Conservation (phyloP, 1,140 invertebrate species). For the Pygmarrhopalites habei region DNA sequence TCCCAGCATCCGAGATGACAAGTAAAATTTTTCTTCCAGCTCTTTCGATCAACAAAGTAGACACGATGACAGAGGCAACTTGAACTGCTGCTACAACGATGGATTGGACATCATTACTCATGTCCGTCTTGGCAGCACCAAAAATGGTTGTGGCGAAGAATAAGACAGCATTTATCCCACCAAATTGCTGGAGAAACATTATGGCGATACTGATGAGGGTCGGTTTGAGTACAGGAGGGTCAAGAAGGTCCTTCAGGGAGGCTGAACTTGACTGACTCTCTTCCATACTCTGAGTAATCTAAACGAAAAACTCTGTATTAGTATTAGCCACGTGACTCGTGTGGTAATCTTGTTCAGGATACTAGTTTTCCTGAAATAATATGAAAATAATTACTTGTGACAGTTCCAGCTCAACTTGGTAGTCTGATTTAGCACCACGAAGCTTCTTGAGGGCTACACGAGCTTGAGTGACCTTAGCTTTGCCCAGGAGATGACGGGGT, state of each 20-base stretch:
- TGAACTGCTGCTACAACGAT: slow-evolving; percentile 58
- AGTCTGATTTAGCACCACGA: no score
- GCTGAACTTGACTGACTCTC: neutral
- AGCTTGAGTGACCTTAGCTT: no score
- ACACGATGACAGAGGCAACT: slow-evolving; percentile 48
- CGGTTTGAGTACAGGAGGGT: slow-evolving; percentile 49
- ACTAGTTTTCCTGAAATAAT: no score
- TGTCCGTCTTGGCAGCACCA: slow-evolving; percentile 51
- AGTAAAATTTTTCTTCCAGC: slow-evolving; percentile 46
- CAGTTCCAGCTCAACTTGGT: no score
- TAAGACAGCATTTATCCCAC: slow-evolving; percentile 76
- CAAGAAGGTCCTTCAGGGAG: slow-evolving; percentile 15
- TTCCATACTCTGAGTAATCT: slow-evolving; percentile 9
- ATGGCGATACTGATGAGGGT: slow-evolving; percentile 64
- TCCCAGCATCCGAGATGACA: slow-evolving; percentile 43
- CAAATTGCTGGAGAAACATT: slow-evolving; percentile 64
- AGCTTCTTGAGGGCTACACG: no score
- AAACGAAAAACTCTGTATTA: no score
- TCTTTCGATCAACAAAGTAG: slow-evolving; percentile 46
- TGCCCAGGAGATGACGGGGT: slow-evolving; percentile 60
- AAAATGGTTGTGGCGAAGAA: slow-evolving; percentile 73
- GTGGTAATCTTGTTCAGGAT: no score
- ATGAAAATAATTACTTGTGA: no score
- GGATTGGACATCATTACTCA: slow-evolving; percentile 53
- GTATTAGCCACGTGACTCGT: no score